A percentile compares a stretch with the other conserved stretches of the same genome.
Evolutionary conservation across 2,113 vertebrate species (phyloP).

Genomic region (Hippocampus guttulatus): DNA sequence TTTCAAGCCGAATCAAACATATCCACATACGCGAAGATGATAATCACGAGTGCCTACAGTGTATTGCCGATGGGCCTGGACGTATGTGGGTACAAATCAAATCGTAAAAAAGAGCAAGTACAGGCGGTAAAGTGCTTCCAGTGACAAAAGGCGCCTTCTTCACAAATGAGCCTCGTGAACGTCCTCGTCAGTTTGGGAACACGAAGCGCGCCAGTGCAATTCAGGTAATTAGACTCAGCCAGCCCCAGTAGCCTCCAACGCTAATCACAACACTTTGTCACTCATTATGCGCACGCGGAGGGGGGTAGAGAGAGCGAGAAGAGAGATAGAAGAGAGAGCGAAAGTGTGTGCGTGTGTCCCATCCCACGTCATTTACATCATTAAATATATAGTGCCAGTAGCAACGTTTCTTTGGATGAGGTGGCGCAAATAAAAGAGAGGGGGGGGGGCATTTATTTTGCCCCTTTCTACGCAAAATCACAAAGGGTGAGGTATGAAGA

Average conservation of each 20-base stretch:
- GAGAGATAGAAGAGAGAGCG: too few relatives aligned
- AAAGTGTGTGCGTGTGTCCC: background rate
- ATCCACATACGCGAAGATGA: too few relatives aligned
- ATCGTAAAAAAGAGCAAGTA: background rate
- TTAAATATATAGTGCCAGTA: constrained; percentile 29
- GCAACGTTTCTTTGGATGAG: constrained; percentile 47
- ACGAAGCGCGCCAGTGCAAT: constrained; percentile 58
- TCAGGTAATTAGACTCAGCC: constrained; percentile 65
- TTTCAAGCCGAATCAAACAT: too few relatives aligned
- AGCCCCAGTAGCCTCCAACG: constrained; percentile 54
- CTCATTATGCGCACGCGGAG: constrained; percentile 57
- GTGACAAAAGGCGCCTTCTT: constrained; percentile 24
- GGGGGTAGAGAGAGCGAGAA: too few relatives aligned
- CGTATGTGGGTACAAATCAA: too few relatives aligned
- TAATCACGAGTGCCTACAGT: too few relatives aligned
- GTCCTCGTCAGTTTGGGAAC: constrained; percentile 54
- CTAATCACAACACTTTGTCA: constrained; percentile 72
- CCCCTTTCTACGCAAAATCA: too few relatives aligned
- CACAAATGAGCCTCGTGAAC: constrained; percentile 52
- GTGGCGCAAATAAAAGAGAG: constrained; percentile 34
- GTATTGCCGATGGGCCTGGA: too few relatives aligned
- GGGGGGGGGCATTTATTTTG: constrained; percentile 15
- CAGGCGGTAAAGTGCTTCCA: constrained; percentile 39
- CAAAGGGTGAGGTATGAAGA: too few relatives aligned
- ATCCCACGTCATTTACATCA: constrained; percentile 27